These are phyloP conservation scores for Hypothenemus hampei DNA, from an alignment of 1,140 invertebrate species.

Conservation along the genomic window DNA sequence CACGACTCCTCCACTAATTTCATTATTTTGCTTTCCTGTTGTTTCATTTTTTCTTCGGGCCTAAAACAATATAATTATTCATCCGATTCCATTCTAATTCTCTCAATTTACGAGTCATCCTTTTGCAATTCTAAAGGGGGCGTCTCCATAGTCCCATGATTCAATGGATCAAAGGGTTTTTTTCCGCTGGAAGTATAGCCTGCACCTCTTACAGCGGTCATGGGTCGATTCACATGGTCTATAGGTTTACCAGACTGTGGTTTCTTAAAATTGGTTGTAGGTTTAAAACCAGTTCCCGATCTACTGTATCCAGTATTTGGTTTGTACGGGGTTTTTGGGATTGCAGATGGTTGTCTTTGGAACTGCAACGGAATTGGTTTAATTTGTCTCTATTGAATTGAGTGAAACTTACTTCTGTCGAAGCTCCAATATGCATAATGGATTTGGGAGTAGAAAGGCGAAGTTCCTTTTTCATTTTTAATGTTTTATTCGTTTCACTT, in stretches of 20 bases:
- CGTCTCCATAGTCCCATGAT: conserved; percentile 55
- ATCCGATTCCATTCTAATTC: background rate
- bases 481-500: background rate
- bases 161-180: conserved; percentile 73
- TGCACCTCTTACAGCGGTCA: conserved; percentile 92
- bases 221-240: conserved; percentile 58
- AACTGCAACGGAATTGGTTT: conserved; percentile 30
- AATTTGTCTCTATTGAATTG: background rate
- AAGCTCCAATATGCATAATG: conserved; percentile 33
- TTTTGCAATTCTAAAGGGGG: conserved; percentile 61
- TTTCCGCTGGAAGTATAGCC: conserved; percentile 71
- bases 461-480: conserved; percentile 28
- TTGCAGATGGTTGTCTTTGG: conserved; percentile 37
- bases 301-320: conserved; percentile 34
- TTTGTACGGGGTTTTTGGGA: conserved; percentile 34
- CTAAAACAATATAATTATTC: conserved; percentile 46
- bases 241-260: conserved; percentile 27
- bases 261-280: conserved; percentile 35
- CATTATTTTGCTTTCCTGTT: conserved; percentile 76
- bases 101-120: conserved; percentile 63
- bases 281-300: conserved; percentile 37
- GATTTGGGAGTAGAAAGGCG: conserved; percentile 36
- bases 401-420: conserved; percentile 33
- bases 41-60: conserved; percentile 79
- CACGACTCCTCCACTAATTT: conserved; percentile 82